These are phyloP conservation scores for Cryptoblepharus egeriae DNA, from an alignment of 2,797 vertebrate species.

Conservation along the genomic window DNA sequence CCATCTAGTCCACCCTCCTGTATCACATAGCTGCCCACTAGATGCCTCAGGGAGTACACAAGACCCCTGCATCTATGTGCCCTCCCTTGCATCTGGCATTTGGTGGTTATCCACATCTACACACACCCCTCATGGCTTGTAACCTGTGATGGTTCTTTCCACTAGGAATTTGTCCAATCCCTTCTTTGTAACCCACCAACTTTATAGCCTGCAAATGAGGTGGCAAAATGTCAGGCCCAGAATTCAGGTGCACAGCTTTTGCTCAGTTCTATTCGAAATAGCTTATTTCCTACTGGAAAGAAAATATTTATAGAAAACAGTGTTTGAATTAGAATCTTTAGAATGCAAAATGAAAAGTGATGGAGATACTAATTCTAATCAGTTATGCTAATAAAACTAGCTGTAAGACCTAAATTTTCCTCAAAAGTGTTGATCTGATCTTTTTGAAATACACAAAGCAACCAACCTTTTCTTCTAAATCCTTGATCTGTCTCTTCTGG, in stretches of 20 bases:
- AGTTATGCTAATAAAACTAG: conserved; percentile 7
- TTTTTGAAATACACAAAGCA: conserved; percentile 35
- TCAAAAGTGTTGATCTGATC: background rate
- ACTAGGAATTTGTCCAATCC: too few species aligned
- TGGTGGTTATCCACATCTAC: too few species aligned
- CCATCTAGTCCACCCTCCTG: too few species aligned
- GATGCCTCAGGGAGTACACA: too few species aligned
- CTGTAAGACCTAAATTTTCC: background rate
- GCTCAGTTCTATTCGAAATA: background rate
- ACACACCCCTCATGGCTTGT: too few species aligned
- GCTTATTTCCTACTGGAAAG: conserved; percentile 22
- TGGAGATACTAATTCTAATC: background rate
- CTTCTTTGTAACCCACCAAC: too few species aligned
- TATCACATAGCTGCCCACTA: too few species aligned
- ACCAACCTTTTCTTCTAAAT: conserved; percentile 97
- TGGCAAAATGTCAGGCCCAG: background rate
- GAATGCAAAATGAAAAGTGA: conserved; percentile 24
- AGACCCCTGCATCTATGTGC: too few species aligned
- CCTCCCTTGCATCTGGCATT: too few species aligned
- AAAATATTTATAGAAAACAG: background rate
- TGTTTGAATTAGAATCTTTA: background rate
- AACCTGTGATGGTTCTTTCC: too few species aligned
- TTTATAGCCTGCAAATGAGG: background rate
- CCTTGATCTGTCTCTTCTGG: conserved; percentile 98
- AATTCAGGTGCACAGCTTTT: background rate